phyloP scores from a whole-genome alignment of 2,888 invertebrate genomes.

The Papilio gigon region DNA sequence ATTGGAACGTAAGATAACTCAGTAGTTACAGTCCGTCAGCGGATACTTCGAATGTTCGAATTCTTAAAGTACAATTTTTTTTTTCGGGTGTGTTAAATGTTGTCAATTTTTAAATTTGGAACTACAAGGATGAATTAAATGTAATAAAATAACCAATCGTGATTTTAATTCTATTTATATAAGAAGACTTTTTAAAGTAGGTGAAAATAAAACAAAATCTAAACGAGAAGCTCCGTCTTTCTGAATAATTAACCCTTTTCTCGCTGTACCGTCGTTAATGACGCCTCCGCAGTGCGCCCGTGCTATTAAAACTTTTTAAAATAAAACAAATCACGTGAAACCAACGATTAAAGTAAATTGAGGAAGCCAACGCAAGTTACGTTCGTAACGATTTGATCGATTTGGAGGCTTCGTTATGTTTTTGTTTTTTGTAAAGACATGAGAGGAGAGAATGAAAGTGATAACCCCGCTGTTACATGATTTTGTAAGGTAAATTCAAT shows the following conservation, averaged over 20 bases:
- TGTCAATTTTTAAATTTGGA: too few species aligned
- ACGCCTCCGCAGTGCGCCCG: conserved; percentile 57
- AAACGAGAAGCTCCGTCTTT: conserved; percentile 51
- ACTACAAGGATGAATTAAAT: too few species aligned
- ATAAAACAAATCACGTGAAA: conserved; percentile 23
- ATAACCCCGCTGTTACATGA: too few species aligned
- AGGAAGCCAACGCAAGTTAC: conserved; percentile 12
- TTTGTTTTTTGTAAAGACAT: neutral
- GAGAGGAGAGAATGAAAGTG: too few species aligned
- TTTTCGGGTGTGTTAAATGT: too few species aligned
- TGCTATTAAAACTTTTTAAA: conserved; percentile 17
- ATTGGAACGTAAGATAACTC: neutral
- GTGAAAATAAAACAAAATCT: conserved; percentile 65
- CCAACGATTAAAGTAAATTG: conserved; percentile 25
- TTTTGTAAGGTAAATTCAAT: too few species aligned
- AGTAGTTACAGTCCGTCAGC: neutral
- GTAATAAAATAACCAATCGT: too few species aligned
- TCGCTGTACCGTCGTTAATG: conserved; percentile 54
- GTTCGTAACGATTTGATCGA: conserved; percentile 7
- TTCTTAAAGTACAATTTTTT: neutral
- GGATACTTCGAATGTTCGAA: too few species aligned
- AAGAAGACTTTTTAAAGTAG: conserved; percentile 59
- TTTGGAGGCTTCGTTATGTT: neutral
- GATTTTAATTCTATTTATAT: too few species aligned
- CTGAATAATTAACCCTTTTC: conserved; percentile 68